These are phyloP conservation scores for Bubalus kerabau DNA, from an alignment of 2,113 vertebrate species.

Conservation along the genomic window DNA sequence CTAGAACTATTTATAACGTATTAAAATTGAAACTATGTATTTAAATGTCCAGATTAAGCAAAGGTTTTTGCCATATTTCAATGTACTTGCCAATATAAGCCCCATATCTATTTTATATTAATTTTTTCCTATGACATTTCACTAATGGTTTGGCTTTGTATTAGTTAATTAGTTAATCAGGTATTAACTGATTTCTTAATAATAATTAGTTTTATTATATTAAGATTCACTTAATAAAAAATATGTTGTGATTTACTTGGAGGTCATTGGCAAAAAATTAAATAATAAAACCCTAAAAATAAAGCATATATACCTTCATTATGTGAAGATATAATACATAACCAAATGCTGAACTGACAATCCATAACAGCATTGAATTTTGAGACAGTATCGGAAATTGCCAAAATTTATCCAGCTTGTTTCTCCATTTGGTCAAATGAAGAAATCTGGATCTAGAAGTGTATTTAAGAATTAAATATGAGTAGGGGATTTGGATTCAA, in stretches of 20 bases:
- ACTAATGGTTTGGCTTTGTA: not conserved
- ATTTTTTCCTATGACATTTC: not conserved
- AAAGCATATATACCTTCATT: not conserved
- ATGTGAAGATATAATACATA: not conserved
- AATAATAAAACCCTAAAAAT: not conserved
- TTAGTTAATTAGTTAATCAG: not conserved
- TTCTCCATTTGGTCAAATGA: not conserved
- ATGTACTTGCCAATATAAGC: not conserved
- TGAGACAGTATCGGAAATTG: not conserved
- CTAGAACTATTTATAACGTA: not conserved
- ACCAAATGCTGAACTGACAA: not conserved
- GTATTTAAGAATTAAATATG: not conserved
- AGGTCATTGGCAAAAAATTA: not conserved
- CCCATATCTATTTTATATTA: not conserved
- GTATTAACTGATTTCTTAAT: slow-evolving; percentile 6
- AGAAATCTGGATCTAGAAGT: not conserved
- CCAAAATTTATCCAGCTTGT: not conserved
- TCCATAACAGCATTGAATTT: not conserved
- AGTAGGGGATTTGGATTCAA: not conserved
- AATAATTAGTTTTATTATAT: slow-evolving; percentile 13
- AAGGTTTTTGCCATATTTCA: not conserved
- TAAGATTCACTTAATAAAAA: not conserved
- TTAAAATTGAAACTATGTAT: not conserved
- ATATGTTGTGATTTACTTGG: not conserved
- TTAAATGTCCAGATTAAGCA: slow-evolving; percentile 5